Percentiles rank a stretch among this genome's conserved stretches.
phyloP scores from a whole-genome alignment of 2,797 vertebrate species.

The Leptatherina wallacei region DNA sequence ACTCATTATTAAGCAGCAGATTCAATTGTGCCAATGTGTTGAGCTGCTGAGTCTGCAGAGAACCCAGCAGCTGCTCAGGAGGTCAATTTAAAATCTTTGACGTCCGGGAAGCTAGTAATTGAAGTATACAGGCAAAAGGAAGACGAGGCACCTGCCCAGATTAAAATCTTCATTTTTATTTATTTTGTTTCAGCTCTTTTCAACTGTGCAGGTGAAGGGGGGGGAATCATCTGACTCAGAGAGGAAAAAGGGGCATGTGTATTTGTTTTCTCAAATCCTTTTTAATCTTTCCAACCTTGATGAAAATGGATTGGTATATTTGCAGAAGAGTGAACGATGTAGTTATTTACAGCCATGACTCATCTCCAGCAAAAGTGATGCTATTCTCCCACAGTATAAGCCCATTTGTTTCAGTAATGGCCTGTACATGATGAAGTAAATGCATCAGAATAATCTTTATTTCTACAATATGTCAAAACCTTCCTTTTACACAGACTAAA shows the following conservation, averaged over 20 bases:
- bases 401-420: conserved; percentile 15
- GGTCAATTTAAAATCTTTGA: conserved; percentile 69
- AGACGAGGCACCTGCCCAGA: conserved; percentile 14
- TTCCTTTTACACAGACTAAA: background rate
- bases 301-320: conserved; percentile 56
- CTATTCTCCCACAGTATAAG: conserved; percentile 25
- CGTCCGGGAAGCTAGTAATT: conserved; percentile 62
- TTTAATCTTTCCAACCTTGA: conserved; percentile 59
- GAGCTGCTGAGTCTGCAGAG: conserved; percentile 61
- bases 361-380: conserved; percentile 35
- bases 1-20: conserved; percentile 65
- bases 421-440: conserved; percentile 5
- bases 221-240: background rate
- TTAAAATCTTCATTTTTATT: conserved; percentile 46
- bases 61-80: conserved; percentile 41
- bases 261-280: conserved; percentile 57
- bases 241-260: conserved; percentile 27
- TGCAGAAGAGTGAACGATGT: conserved; percentile 30
- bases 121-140: conserved; percentile 34
- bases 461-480: background rate
- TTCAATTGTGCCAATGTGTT: conserved; percentile 61
- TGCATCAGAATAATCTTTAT: conserved; percentile 14
- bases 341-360: conserved; percentile 50
- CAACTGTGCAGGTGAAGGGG: conserved; percentile 2
- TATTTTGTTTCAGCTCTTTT: conserved; percentile 28